phyloP scores from a whole-genome alignment of 2,113 vertebrate species.

The Campylorhamphus procurvoides region DNA sequence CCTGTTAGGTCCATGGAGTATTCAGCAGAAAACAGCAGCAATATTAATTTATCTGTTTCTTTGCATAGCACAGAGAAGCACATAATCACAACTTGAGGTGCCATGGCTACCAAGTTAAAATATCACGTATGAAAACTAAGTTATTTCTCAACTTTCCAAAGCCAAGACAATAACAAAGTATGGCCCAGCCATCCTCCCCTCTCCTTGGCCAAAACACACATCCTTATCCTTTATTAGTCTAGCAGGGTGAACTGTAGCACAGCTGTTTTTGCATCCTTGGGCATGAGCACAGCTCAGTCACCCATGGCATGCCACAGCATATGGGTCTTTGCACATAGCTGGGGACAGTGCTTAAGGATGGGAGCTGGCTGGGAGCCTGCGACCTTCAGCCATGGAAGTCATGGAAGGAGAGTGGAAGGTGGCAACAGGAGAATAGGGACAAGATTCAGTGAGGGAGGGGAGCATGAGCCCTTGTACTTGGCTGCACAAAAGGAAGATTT shows the following conservation, averaged over 20 bases:
- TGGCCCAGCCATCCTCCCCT: neutral
- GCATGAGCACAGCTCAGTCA: neutral
- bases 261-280: accelerated
- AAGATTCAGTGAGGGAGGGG: neutral
- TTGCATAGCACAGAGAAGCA: neutral
- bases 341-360: too few relatives aligned
- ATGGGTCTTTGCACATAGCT: too few relatives aligned
- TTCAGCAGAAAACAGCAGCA: neutral
- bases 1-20: neutral
- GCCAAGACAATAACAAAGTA: neutral
- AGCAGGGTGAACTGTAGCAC: neutral
- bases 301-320: neutral
- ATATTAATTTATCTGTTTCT: neutral
- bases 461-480: neutral
- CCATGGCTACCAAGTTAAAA: neutral
- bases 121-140: neutral
- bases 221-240: neutral
- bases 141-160: neutral
- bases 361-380: neutral
- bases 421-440: neutral
- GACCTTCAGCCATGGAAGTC: accelerated
- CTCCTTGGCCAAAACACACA: neutral
- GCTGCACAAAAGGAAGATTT: neutral
- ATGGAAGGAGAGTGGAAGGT: neutral
- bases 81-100: neutral